Base-by-base conservation (phyloP, 2,113 vertebrate species). In the Aldabrachelys gigantea region DNA sequence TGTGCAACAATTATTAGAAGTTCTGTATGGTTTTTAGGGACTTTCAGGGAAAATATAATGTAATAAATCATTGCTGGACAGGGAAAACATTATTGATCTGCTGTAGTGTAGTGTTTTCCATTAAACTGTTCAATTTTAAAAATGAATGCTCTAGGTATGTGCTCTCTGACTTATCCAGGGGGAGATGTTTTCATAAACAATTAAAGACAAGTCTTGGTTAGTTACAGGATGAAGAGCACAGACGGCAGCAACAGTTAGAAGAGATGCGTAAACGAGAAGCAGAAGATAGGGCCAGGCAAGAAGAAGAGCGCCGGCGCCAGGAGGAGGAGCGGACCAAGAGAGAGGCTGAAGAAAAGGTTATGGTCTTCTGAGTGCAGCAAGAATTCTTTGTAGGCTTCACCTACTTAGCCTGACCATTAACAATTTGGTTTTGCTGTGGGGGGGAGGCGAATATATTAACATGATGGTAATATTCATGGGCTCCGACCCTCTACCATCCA, bases 141-240 rank as follows among this genome's bases (percentile, higher is more conserved):
- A 29, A 52, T 35, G 79, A 87, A 79, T 22, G 3, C 44, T 16
- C 24, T 25, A 14, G 11, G 44, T 47, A 47, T 29, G 24, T 25
- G 38, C 41, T 8, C 41, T 27, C 41, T 47, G 22, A 85, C 76
- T 75, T 35, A 10, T 49, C 59, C 56, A 35, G 17, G 65, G 3
- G 41, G 31, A n/a, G 24, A 6, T 24, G 16, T 1, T 57, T 6
- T 81, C 25, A 2, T 35, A 5, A 49, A n/a, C 11, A 47, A 10
- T 87, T 95, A 25, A 98, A 89, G 80, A 1, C 27, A 16, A 2
- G 22, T 72, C 85, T 84, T 53, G 89, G 92, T 98, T 98, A 99
- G 99, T 98, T 99, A 96, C 99, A 99, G 99, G 99, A 99, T 49
- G 99, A 99, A 97, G 99, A 99, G 93, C 98, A 99, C 47, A 97